A percentile compares a stretch with the other conserved stretches of the same genome.
Evolutionary conservation across 2,888 invertebrate genomes (phyloP).

Genomic region (Biston betularia): DNA sequence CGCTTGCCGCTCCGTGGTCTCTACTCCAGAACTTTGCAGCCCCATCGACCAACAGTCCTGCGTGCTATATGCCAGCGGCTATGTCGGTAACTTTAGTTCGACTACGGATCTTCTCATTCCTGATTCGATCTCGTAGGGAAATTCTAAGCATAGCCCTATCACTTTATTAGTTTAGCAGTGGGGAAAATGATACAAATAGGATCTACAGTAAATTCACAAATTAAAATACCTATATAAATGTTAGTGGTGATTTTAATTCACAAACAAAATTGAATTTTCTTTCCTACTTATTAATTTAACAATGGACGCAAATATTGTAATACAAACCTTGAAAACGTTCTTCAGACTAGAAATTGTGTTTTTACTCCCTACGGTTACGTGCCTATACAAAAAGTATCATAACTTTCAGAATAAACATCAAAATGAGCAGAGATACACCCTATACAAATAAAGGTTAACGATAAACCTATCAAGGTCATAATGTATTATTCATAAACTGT

Average conservation of each 20-base stretch:
- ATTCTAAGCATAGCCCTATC: too few species aligned
- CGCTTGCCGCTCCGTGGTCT: too few species aligned
- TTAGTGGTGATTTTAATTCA: background rate
- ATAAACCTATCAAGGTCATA: constrained; percentile 4
- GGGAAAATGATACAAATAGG: too few species aligned
- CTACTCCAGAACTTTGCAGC: too few species aligned
- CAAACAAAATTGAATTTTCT: background rate
- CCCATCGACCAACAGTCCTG: too few species aligned
- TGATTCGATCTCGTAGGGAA: too few species aligned
- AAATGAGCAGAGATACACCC: background rate
- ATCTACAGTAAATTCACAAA: too few species aligned
- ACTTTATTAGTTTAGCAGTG: too few species aligned
- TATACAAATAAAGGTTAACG: constrained; percentile 2
- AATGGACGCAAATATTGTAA: background rate
- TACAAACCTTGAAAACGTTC: background rate
- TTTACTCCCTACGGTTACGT: background rate
- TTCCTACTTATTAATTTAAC: background rate
- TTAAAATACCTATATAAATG: too few species aligned
- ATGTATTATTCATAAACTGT: constrained; percentile 15
- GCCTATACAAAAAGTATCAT: background rate
- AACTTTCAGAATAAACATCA: background rate
- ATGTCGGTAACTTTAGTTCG: too few species aligned
- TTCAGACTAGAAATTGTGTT: background rate
- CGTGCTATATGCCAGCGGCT: too few species aligned
- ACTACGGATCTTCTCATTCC: too few species aligned